Evolutionary conservation across 2,888 invertebrate species (phyloP).

Genomic region (Byasa hedistus): DNA sequence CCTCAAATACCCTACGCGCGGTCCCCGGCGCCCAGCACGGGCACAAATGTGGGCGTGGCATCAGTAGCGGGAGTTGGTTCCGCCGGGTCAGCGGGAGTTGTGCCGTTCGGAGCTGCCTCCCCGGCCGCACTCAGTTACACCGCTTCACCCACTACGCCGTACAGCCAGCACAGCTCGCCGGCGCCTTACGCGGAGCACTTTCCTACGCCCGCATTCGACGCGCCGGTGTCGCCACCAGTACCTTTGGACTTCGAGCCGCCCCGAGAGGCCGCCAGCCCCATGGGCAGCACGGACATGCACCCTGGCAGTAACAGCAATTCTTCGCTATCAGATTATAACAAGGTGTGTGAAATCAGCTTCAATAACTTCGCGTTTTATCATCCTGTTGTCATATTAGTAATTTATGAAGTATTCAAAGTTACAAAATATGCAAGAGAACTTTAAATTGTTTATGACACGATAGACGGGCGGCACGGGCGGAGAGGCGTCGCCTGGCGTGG

Average conservation of each 20-base stretch:
- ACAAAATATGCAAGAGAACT: too few relatives aligned
- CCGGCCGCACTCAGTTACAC: constrained; percentile 61
- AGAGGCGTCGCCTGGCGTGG: constrained; percentile 37
- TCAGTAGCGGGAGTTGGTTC: constrained; percentile 37
- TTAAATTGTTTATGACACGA: too few relatives aligned
- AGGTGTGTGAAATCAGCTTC: constrained; percentile 45
- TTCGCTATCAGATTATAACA: constrained; percentile 64
- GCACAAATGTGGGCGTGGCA: constrained; percentile 37
- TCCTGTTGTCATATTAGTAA: too few relatives aligned
- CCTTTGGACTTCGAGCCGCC: constrained; percentile 88
- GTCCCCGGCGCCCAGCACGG: constrained; percentile 44
- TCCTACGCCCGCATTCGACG: constrained; percentile 66
- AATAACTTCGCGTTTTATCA: too few relatives aligned
- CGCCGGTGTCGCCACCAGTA: constrained; percentile 84
- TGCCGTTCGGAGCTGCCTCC: constrained; percentile 62
- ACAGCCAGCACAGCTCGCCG: constrained; percentile 71
- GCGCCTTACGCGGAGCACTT: constrained; percentile 49
- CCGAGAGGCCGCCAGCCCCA: constrained; percentile 46
- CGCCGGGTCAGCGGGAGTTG: constrained; percentile 34
- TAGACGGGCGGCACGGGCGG: constrained; percentile 33
- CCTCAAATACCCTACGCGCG: constrained; percentile 55
- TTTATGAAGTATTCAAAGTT: too few relatives aligned
- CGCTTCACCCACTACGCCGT: constrained; percentile 69
- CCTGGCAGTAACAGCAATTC: constrained; percentile 55
- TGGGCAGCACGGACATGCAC: constrained; percentile 53